phyloP scores from a whole-genome alignment of 2,888 invertebrate species.

The Patella depressa region DNA sequence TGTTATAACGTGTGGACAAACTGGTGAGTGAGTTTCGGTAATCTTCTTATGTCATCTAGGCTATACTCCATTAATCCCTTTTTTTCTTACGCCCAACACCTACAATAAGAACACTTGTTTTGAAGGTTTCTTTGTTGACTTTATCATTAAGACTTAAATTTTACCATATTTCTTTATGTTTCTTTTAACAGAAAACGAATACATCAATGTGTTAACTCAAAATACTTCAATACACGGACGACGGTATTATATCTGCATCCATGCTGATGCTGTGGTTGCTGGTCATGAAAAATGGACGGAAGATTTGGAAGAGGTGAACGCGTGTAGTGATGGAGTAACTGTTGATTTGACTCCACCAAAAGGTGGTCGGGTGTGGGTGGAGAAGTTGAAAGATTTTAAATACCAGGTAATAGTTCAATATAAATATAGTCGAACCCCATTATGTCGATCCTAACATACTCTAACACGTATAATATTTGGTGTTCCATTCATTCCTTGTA shows the following conservation, averaged over 20 bases:
- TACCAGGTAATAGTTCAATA: constrained; percentile 14
- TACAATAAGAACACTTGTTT: too few species aligned
- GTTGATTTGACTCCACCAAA: constrained; percentile 45
- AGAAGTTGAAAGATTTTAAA: constrained; percentile 12
- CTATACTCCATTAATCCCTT: too few species aligned
- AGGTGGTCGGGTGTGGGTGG: constrained; percentile 38
- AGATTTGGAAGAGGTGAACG: constrained; percentile 37
- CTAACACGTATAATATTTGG: too few species aligned
- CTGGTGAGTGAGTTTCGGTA: constrained; percentile 8
- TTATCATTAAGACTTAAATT: not conserved
- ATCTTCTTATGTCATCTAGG: too few species aligned
- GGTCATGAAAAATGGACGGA: constrained; percentile 42
- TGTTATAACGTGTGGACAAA: constrained; percentile 18
- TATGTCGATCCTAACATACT: too few species aligned
- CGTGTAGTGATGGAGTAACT: constrained; percentile 51
- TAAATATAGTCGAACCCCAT: too few species aligned
- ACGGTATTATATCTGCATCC: constrained; percentile 42
- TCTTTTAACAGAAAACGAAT: not conserved
- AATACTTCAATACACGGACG: constrained; percentile 26
- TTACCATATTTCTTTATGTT: not conserved
- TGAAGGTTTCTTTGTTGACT: too few species aligned
- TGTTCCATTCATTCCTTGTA: too few species aligned
- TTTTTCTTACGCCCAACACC: too few species aligned
- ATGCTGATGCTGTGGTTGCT: constrained; percentile 35
- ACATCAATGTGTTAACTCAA: not conserved